These are phyloP conservation scores for Barnardius zonarius DNA, from an alignment of 2,113 vertebrate genomes.

Conservation along the genomic window DNA sequence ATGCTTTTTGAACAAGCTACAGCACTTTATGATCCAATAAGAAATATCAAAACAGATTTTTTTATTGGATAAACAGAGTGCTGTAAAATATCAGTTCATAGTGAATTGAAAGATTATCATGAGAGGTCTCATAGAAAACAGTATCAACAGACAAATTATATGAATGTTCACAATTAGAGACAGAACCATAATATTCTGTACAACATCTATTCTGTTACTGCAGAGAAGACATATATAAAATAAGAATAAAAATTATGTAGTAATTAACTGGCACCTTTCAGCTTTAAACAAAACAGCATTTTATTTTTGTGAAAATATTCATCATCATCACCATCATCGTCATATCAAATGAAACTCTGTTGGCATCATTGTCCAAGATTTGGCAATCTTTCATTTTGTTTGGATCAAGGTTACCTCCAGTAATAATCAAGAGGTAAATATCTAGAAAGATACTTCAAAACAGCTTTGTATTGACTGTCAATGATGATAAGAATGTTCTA, in stretches of 20 bases:
- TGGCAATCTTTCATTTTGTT: neutral
- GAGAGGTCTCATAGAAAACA: neutral
- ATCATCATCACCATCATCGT: neutral
- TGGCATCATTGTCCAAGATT: neutral
- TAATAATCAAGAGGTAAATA: neutral
- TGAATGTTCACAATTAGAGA: neutral
- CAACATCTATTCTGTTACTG: neutral
- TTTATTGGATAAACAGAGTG: neutral
- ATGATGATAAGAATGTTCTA: neutral
- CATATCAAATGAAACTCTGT: neutral
- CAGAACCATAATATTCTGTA: neutral
- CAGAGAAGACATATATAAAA: neutral
- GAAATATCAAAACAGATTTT: neutral
- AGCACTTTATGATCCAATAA: neutral
- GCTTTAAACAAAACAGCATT: neutral
- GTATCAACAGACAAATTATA: neutral
- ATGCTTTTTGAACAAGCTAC: neutral
- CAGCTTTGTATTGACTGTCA: neutral
- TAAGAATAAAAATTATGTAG: neutral
- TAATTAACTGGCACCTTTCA: neutral
- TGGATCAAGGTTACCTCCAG: neutral
- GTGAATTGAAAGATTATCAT: neutral
- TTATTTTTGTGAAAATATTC: neutral
- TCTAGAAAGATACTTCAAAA: neutral
- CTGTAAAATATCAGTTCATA: neutral